Base-by-base conservation (phyloP, 1,140 invertebrate species). In the Orchestia grillus region DNA sequence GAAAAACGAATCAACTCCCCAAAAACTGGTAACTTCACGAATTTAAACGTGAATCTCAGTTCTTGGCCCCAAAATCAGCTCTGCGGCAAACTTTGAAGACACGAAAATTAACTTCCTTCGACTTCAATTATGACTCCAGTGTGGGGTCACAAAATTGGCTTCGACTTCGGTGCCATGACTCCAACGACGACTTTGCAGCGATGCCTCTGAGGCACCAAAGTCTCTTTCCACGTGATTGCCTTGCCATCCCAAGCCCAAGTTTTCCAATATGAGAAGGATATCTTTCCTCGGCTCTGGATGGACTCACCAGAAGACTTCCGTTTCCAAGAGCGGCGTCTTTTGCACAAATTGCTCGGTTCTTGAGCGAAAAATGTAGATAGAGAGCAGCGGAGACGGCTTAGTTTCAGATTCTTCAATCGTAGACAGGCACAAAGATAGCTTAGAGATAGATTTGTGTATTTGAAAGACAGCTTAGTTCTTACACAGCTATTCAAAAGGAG, bases 211-310 rank as follows among this genome's bases (percentile, higher is more conserved):
- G 44, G 40, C 92, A 45, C 92, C 88, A 90, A 44, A 44, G 92
- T 94, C 92, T 94, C 44, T 45, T 94, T 94, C 92, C 44, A 94
- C 92, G 44, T 45, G 92, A 94, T 94, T 94, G 44, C 92, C 44
- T 47, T 45, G 92, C 92, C 44, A 94, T 94, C 92, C 19, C 92
- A 44, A 47, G 92, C 92, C 92, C 43, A 94, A 94, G 92, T 94
- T 94, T 94, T 94, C 92, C 92, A 94, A 94, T 94, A 94, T 94
- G 92, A 94, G 92, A 94, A 94, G 44, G 92, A 94, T 94, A 45
- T 94, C 92, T 45, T 94, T 19, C 0, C 92, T 44, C 44, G 44
- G 36, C 88, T 90, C 43, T 44, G 41, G 88, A 90, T 90, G 88
- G 88, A 90, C 88, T 90, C 88, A 44, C 88, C 43, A 90, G 88